Percentiles rank a stretch among this genome's conserved stretches.
phyloP scores from a whole-genome alignment of 2,888 invertebrate genomes.

The Rutpela maculata region DNA sequence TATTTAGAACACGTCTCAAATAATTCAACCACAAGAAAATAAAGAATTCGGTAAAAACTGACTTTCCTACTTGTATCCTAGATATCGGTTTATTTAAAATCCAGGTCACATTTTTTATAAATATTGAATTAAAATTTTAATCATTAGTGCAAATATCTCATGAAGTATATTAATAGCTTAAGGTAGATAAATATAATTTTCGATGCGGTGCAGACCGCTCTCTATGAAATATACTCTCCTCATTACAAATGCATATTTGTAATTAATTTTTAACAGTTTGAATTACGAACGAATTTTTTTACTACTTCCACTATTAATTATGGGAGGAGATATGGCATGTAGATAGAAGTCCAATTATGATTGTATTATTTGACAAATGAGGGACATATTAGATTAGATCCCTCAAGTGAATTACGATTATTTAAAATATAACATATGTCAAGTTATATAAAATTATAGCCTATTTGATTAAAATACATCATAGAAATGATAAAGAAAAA shows the following conservation, averaged over 20 bases:
- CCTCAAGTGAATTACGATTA: no score
- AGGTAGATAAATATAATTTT: background rate
- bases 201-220: background rate
- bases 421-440: no score
- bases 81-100: constrained; percentile 24
- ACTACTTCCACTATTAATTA: background rate
- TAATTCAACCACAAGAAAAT: constrained; percentile 20
- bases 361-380: background rate
- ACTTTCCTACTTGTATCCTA: constrained; percentile 29
- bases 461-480: no score
- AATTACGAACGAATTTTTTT: background rate
- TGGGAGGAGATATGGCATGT: background rate
- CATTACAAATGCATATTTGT: background rate
- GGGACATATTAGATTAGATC: no score
- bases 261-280: background rate
- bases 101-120: constrained; percentile 25
- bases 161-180: constrained; percentile 2
- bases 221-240: background rate
- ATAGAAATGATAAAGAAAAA: no score
- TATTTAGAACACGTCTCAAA: constrained; percentile 11
- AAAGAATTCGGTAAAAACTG: constrained; percentile 18
- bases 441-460: no score
- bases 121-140: constrained; percentile 12
- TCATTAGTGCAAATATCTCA: constrained; percentile 7
- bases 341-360: background rate